Percentiles rank a stretch among this genome's conserved stretches.
phyloP scores from a whole-genome alignment of 2,888 invertebrate species.

The Chydorus sphaericus region DNA sequence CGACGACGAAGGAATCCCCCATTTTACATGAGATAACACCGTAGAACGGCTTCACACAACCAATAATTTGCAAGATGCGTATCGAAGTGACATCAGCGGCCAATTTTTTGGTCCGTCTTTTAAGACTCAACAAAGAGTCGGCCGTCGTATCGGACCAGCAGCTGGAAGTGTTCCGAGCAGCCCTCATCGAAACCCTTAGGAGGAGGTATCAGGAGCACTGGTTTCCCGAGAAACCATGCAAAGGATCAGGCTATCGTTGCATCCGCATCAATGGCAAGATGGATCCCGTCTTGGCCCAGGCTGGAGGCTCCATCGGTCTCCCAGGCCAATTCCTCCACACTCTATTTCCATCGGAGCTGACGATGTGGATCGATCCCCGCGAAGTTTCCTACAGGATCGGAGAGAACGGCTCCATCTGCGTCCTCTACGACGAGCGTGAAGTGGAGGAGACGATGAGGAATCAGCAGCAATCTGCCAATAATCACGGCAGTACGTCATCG shows the following conservation, averaged over 20 bases:
- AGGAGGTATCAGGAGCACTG: constrained; percentile 48
- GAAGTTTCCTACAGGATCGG: constrained; percentile 53
- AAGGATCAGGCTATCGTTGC: constrained; percentile 55
- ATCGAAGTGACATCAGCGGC: constrained; percentile 37
- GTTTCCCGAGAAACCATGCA: constrained; percentile 55
- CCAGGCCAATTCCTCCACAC: constrained; percentile 39
- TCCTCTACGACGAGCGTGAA: constrained; percentile 33
- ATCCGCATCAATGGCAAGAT: constrained; percentile 54
- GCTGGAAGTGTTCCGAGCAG: constrained; percentile 33
- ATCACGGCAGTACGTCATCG: constrained; percentile 5
- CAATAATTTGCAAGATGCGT: constrained; percentile 27
- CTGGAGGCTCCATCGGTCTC: constrained; percentile 46
- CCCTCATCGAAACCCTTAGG: constrained; percentile 31
- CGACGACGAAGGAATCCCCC: neutral
- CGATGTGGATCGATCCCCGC: constrained; percentile 60
- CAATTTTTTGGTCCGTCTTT: constrained; percentile 35
- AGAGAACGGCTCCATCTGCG: constrained; percentile 46
- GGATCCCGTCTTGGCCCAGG: constrained; percentile 49
- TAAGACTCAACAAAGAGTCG: constrained; percentile 28
- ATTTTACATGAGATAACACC: neutral
- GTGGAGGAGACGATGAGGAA: constrained; percentile 11
- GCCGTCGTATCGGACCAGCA: constrained; percentile 25
- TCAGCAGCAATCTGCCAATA: neutral
- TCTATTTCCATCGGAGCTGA: constrained; percentile 49
- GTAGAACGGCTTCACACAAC: neutral